Evolutionary conservation across 1,140 invertebrate genomes (phyloP), one percentile per base, ranked within the genome.

Genomic region (Melipona quadrifasciata): DNA sequence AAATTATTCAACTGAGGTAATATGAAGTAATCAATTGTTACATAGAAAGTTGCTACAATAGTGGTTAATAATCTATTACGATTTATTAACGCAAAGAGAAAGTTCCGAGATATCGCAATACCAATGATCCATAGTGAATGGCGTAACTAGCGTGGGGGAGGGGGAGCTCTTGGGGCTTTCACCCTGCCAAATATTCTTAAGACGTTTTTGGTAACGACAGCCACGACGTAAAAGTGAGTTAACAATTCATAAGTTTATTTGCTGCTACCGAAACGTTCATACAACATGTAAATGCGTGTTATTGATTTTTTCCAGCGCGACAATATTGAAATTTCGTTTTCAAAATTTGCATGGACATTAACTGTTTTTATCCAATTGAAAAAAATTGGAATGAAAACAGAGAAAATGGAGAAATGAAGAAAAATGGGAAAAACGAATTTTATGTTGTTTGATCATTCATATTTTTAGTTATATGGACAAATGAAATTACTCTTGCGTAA

Each of bases 71-170:
- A 84, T 89, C 87, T 89, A 89, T 89, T 81, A 88, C 80, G 84
- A 89, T 89, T 89, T 89, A 89, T 89, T 81, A 87, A 89, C 76
- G 79, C 77, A 68, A 84, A 82, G 88, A 89, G 88, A 89, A 89
- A 89, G 88, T 89, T 89, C 82, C 80, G 87, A 80, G 85, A 89
- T 89, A 89, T 86, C 87, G 87, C 78, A 87, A 89, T 79, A 76
- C 85, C 87, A 83, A 83, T 85, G 85, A 89, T 89, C 85, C 81
- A 87, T 76, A 61, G 65, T 87, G 82, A 84, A 80, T 84, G 85
- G 87, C 81, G 87, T 82, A 89, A 89, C 80, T 68, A 84, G 64
- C 70, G 67, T 51, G 64, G 55, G 67, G 61, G 24, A n/a, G 21
- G 34, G 72, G 31, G 67, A 55, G 21, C 57, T 70, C n/a, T 58